Evolutionary conservation across 2,888 invertebrate species (phyloP), one percentile per base, ranked within the genome.

Genomic region (Craniophora ligustri): DNA sequence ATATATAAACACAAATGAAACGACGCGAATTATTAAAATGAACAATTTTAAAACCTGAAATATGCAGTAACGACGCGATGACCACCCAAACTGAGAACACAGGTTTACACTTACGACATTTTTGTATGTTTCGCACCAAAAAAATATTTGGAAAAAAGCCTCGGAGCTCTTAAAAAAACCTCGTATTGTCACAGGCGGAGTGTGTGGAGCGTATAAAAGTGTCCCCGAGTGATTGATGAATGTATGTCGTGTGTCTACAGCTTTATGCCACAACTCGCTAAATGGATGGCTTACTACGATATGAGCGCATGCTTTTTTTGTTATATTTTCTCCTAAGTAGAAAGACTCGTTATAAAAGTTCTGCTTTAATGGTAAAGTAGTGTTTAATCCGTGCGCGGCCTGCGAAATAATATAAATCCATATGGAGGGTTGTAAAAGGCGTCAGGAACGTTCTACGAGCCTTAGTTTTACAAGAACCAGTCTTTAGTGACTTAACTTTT

Each of bases 211-310:
- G 80, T 84, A 84, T 84, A 82, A 84, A 84, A 80, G 75, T 81
- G 82, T 79, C 82, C 67, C 60, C 38, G 26, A 40, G 71, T 88
- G 90, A 90, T 89, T 87, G 88, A 90, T 89, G 84, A 74, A 54
- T 58, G 50, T 56, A 72, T 85, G 84, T 78, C 85, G 83, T 85
- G 82, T 79, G 76, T 70, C 71, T 66, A 46, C 64, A 56, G 70
- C 63, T 77, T 75, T 70, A 71, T 63, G 54, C 63, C 57, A 49
- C 55, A 40, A 41, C 55, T 50, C 53, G 56, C 65, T 67, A 71
- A 73, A 77, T 69, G 75, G 73, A 70, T 61, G 63, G 50, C 60
- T 53, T 58, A 39, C 55, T 35, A 40, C 51, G 60, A 58, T 67
- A 73, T 64, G 49, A 49, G 51, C 42, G 56, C 46, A 45, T 46